These are phyloP conservation scores for Thaleichthys pacificus DNA, from an alignment of 2,797 vertebrate species.

Conservation along the genomic window DNA sequence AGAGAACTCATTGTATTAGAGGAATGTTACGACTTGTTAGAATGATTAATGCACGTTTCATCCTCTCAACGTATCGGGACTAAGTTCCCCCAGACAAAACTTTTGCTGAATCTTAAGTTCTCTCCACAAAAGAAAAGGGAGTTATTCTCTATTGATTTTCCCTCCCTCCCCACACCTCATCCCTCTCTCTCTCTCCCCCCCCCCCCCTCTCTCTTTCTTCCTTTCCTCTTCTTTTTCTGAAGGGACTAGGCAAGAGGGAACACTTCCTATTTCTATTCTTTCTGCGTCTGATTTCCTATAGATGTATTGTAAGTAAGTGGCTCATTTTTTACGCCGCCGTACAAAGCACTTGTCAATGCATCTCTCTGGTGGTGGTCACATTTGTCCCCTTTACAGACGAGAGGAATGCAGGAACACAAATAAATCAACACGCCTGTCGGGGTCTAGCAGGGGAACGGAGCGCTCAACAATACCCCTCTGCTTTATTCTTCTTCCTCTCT, in stretches of 20 bases:
- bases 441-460: slow-evolving; percentile 39
- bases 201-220: slow-evolving; percentile 25
- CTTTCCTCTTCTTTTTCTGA: slow-evolving; percentile 56
- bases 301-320: slow-evolving; percentile 85
- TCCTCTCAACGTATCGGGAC: slow-evolving; percentile 42
- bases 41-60: slow-evolving; percentile 80
- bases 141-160: slow-evolving; percentile 80
- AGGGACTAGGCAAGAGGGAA: slow-evolving; percentile 75
- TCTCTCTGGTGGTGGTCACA: slow-evolving; percentile 80
- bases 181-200: neutral
- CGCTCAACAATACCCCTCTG: slow-evolving; percentile 25
- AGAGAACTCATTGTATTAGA: slow-evolving; percentile 67
- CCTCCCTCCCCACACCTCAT: neutral
- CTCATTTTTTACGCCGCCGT: slow-evolving; percentile 76
- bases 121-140: slow-evolving; percentile 72
- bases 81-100: slow-evolving; percentile 77
- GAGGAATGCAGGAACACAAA: slow-evolving; percentile 76
- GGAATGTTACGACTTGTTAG: slow-evolving; percentile 75
- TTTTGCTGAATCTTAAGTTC: slow-evolving; percentile 76
- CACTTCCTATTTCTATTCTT: slow-evolving; percentile 84
- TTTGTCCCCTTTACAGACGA: slow-evolving; percentile 78
- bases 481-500: slow-evolving; percentile 18
- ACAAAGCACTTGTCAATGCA: slow-evolving; percentile 84
- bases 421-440: slow-evolving; percentile 79
- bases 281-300: slow-evolving; percentile 86